Conservation (phyloP, 2,888 invertebrate genomes). For the Troglohyphantes excavatus region DNA sequence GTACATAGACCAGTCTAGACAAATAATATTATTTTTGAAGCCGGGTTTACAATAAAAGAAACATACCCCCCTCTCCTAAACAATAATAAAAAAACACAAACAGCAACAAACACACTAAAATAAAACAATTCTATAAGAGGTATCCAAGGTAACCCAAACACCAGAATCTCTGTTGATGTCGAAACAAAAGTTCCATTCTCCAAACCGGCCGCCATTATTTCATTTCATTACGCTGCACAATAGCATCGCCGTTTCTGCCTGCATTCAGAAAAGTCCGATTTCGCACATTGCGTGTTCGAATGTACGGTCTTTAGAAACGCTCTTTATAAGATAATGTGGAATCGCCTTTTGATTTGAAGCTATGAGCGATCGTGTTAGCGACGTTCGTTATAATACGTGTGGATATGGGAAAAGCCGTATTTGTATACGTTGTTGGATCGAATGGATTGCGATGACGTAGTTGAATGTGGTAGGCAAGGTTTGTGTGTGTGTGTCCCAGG, state of each 20-base stretch:
- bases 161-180: slow-evolving; percentile 8
- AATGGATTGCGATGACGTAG: background rate
- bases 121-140: background rate
- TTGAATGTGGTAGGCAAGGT: background rate
- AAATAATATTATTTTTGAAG: too few species aligned
- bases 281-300: slow-evolving; percentile 44
- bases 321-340: background rate
- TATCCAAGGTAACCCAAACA: slow-evolving; percentile 49
- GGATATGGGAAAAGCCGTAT: background rate
- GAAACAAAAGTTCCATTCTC: slow-evolving; percentile 44
- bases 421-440: background rate
- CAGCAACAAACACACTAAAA: background rate
- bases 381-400: slow-evolving; percentile 4
- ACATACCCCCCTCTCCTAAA: background rate
- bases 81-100: background rate
- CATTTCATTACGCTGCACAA: slow-evolving; percentile 33
- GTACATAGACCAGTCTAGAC: too few species aligned
- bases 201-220: slow-evolving; percentile 4
- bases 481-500: too few species aligned
- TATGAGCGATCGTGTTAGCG: slow-evolving; percentile 23
- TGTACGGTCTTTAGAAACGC: slow-evolving; percentile 1
- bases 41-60: too few species aligned
- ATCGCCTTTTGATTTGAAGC: slow-evolving; percentile 15
- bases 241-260: background rate
- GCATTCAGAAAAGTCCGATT: slow-evolving; percentile 2